Base-by-base conservation (phyloP, 1,140 invertebrate genomes). In the Tribolium madens region DNA sequence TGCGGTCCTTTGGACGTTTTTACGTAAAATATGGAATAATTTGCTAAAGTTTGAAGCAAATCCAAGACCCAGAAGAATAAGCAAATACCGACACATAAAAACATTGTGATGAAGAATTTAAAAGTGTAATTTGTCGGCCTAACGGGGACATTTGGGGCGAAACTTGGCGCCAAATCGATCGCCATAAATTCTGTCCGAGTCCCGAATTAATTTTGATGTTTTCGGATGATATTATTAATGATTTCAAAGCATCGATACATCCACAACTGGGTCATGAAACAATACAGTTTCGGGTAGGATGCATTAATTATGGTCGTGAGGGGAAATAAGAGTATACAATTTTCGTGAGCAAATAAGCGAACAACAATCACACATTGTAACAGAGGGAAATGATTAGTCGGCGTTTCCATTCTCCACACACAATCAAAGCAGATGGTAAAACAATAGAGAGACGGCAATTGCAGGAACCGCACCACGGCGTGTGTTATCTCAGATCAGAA, bases 341-440 rank as follows among this genome's bases (percentile, higher is more conserved):
- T 64, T 64, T 64, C 57, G 57, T 64, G 57, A 64, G 57, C 57
- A 64, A 64, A 64, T 64, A 64, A 64, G 57, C 57, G 57, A 64
- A 64, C 57, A 64, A 64, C 57, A 64, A 64, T 64, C 57, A 64
- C 57, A 33, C 57, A 64, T 64, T 64, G 31, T 64, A 64, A 64
- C 57, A 64, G 57, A 64, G 57, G 57, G 57, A 64, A 64, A 64
- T 64, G 57, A 64, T 64, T 64, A 64, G 57, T 64, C 57, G 57
- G 57, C 57, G 57, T 64, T 64, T 64, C 57, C 57, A 64, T 64
- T 64, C 57, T 64, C 57, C 21, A 33, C 57, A 57, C 52, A 64
- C 57, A 64, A 64, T 64, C 57, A 64, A 64, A 64, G 57, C 57
- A 64, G 57, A 64, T 64, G 57, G 57, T 64, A 64, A 64, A 64